These are phyloP conservation scores for Pollimyrus isidori DNA, from an alignment of 2,113 vertebrate genomes.

Conservation along the genomic window DNA sequence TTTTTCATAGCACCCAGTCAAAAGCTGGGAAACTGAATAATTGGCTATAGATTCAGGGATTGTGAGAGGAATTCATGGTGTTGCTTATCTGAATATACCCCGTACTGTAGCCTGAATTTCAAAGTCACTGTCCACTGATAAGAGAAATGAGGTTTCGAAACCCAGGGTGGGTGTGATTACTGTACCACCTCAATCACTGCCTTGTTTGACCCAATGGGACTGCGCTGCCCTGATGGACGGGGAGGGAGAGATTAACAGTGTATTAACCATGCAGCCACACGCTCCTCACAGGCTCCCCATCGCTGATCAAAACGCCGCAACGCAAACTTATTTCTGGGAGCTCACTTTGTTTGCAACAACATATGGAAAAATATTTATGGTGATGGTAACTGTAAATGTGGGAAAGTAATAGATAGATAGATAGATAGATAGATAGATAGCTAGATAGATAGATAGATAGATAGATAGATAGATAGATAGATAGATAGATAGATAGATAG, in stretches of 20 bases:
- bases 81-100: background rate
- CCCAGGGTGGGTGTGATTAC: background rate
- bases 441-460: no score
- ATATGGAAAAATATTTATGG: background rate
- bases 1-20: background rate
- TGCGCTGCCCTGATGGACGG: background rate
- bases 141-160: background rate
- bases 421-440: no score
- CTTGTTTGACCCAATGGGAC: background rate
- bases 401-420: background rate
- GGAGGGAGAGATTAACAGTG: background rate
- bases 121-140: constrained; percentile 1
- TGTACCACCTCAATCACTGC: background rate
- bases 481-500: no score
- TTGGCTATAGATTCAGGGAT: background rate
- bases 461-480: no score
- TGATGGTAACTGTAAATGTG: background rate
- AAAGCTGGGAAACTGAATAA: background rate
- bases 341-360: background rate
- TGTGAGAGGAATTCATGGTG: background rate
- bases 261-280: background rate
- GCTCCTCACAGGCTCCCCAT: background rate
- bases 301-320: background rate
- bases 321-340: background rate
- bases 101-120: background rate